Base-by-base conservation (phyloP, 1,140 invertebrate genomes). In the Orius insidiosus region DNA sequence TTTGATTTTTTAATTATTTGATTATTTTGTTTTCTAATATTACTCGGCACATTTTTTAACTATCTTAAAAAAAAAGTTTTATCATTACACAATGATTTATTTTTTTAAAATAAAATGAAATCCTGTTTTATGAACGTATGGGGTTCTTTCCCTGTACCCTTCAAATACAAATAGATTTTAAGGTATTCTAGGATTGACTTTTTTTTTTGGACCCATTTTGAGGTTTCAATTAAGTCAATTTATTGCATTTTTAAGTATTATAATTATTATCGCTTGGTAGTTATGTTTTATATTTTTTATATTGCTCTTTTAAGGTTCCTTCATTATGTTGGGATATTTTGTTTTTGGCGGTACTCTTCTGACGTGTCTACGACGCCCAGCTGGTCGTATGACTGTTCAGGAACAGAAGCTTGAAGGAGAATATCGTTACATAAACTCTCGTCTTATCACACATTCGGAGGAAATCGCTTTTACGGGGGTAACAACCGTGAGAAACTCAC, bases 331-430 rank as follows among this genome's bases (percentile, higher is more conserved):
- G 54, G 65, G 69, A 0, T 97, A 96, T 62, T 63, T 95, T 37
- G 62, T 89, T 1, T 59, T 89, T 18, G 87, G 88, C 43, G 92
- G 90, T 30, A 62, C 78, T 10, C 64, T 87, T 45, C 61, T 89
- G 33, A 88, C 85, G 0, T 72, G 79, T 51, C 59, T 96, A 35
- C 68, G 92, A 50, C 74, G 76, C 57, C 90, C 93, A 1, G 83
- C 89, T 50, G 87, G 81, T 54, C 65, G 74, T 36, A 71, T 98
- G 65, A 98, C 93, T 0, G 84, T 93, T 0, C 75, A 76, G 54
- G 94, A 98, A 60, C 94, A 98, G 65, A 85, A 88, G 62, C 63
- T 97, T 7, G 95, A 98, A 68, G 95, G 94, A 50, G 93, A 98
- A 71, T 95, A 92, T 63, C 75, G 95, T 59, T 95, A 89, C 59